A percentile compares a stretch with the other conserved stretches of the same genome.
Evolutionary conservation across 2,888 invertebrate species (phyloP).

Genomic region (Heliothis peltigera): DNA sequence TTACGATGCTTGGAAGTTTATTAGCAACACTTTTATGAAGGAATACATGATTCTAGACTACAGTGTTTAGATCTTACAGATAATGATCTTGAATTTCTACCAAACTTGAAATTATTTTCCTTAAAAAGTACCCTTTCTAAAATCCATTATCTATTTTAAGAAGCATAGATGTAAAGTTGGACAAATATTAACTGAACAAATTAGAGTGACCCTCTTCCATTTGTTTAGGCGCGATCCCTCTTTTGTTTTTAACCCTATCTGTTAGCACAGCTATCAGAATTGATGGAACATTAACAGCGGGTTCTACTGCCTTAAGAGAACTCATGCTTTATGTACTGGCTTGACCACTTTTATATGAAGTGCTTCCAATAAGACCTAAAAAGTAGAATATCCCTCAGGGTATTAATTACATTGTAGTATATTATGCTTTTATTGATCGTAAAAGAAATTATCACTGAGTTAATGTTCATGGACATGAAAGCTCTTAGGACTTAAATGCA

Average conservation of each 20-base stretch:
- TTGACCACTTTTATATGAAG: slow-evolving; percentile 48
- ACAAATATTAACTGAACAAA: slow-evolving; percentile 77
- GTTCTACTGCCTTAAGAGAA: slow-evolving; percentile 28
- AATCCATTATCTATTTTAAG: slow-evolving; percentile 59
- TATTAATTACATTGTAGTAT: slow-evolving; percentile 53
- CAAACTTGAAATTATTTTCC: slow-evolving; percentile 18
- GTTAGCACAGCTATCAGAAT: slow-evolving; percentile 56
- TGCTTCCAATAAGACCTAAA: slow-evolving; percentile 41
- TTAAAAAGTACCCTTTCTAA: slow-evolving; percentile 39
- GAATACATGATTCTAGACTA: slow-evolving; percentile 10
- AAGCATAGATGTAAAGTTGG: slow-evolving; percentile 67
- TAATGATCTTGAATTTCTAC: not conserved
- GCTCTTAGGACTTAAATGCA: slow-evolving; percentile 7
- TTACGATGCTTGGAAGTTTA: slow-evolving; percentile 10
- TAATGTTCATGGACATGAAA: slow-evolving; percentile 20
- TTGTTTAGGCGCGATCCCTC: slow-evolving; percentile 53
- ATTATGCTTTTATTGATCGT: slow-evolving; percentile 42
- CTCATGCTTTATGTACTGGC: slow-evolving; percentile 54
- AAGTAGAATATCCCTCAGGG: slow-evolving; percentile 32
- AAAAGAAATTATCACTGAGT: slow-evolving; percentile 38
- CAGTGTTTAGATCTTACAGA: not conserved
- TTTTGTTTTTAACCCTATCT: slow-evolving; percentile 55
- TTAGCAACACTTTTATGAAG: slow-evolving; percentile 20
- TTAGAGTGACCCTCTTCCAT: slow-evolving; percentile 68
- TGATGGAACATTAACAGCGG: slow-evolving; percentile 46